Base-by-base conservation (phyloP, 2,888 invertebrate species). In the Plusia festucae region DNA sequence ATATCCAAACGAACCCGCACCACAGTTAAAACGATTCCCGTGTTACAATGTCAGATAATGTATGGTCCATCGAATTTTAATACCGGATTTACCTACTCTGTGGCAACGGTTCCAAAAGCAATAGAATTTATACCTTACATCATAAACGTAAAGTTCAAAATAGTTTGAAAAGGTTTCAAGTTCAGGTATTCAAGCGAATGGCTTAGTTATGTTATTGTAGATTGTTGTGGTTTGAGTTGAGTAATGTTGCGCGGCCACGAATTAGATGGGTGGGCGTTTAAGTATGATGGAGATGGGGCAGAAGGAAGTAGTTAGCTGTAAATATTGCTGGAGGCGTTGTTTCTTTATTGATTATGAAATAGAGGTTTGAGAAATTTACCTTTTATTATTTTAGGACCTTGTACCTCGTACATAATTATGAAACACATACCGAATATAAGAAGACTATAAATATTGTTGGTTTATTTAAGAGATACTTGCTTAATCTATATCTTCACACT, bases 41-140 rank as follows among this genome's bases (percentile, higher is more conserved):
- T 94, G 94, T 94, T 85, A 79, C 85, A 59, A 66, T 70, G 81
- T 74, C 79, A 90, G 92, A 92, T 93, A 92, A 91, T 86, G 88
- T 88, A 91, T 88, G 93, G 89, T 86, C 90, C 86, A 91, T 90
- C 88, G 90, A 88, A 88, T 92, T 92, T 93, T 91, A 93, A 94
- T 93, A 90, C 92, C 79, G 85, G 90, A 90, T 93, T 92, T 90
- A 87, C 87, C 85, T 89, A 87, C 86, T 87, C 85, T 86, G 73
- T 87, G 85, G 80, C 85, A 57, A 54, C 75, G 71, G 55, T 44
- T 40, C 1, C 1, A 59, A n/a, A 46, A 9, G 16, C 53, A 65
- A 58, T 32, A 15, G 15, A 77, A 53, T 53, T 32, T 69, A 15
- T 46, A 69, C 68, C 46, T n/a, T 71, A 64, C 34, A 0, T 0